Conservation (phyloP, 1,140 invertebrate genomes). For the Scaptomyza graminum region DNA sequence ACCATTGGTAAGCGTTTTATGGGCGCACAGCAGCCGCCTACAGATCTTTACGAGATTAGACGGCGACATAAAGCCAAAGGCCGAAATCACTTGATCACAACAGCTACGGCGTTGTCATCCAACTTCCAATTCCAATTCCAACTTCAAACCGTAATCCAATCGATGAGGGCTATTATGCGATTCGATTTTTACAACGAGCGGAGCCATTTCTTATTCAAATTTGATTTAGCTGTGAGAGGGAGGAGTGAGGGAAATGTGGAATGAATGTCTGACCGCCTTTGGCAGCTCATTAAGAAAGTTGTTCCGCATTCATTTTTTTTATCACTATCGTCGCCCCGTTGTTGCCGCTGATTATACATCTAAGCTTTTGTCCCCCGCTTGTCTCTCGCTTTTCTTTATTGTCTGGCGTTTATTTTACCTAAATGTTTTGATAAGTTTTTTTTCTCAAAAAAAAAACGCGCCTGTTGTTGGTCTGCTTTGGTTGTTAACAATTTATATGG, state of each 20-base stretch:
- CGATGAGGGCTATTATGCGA: slow-evolving; percentile 56
- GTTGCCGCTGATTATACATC: slow-evolving; percentile 62
- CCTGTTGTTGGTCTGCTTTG: slow-evolving; percentile 38
- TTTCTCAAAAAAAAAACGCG: slow-evolving; percentile 2
- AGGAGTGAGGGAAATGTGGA: neutral
- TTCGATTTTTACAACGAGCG: slow-evolving; percentile 52
- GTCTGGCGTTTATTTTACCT: slow-evolving; percentile 76
- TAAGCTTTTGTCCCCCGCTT: slow-evolving; percentile 63
- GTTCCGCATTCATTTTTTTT: slow-evolving; percentile 82
- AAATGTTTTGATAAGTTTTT: slow-evolving; percentile 80
- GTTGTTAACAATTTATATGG: slow-evolving; percentile 67
- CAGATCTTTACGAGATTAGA: slow-evolving; percentile 72
- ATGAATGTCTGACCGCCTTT: slow-evolving; percentile 60
- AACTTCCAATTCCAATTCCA: neutral
- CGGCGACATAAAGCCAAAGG: slow-evolving; percentile 24
- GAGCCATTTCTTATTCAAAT: slow-evolving; percentile 75
- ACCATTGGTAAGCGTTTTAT: slow-evolving; percentile 67
- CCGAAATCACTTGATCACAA: slow-evolving; percentile 70
- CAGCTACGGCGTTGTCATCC: slow-evolving; percentile 48
- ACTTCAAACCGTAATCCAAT: slow-evolving; percentile 30
- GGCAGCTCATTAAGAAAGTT: slow-evolving; percentile 82
- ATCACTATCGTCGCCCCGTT: slow-evolving; percentile 69
- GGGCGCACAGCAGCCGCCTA: slow-evolving; percentile 77
- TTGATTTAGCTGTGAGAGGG: slow-evolving; percentile 77
- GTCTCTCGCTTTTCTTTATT: slow-evolving; percentile 57